These are phyloP conservation scores for Porites australiensis DNA, from an alignment of 64 coral and sea anemone species.

Conservation along the genomic window DNA sequence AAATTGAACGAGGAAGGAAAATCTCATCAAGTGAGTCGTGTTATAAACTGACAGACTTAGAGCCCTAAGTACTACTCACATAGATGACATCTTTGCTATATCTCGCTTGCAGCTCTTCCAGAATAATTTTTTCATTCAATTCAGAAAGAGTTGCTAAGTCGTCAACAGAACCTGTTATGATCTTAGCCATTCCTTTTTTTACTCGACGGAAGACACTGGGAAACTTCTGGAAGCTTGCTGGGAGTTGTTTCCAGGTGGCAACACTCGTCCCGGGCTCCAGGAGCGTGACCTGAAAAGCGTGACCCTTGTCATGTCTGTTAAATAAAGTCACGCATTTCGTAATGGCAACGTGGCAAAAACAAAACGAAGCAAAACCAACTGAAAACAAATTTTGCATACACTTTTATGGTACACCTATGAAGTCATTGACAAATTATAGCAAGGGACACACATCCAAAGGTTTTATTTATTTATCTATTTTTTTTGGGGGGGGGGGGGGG, in stretches of 20 bases:
- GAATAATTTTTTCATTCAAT: slow-evolving; percentile 73
- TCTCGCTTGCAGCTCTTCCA: slow-evolving; percentile 75
- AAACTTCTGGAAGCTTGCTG: not conserved
- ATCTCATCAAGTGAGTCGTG: too few relatives aligned
- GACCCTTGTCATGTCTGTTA: not conserved
- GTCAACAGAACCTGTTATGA: slow-evolving; percentile 17
- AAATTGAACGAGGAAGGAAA: not conserved
- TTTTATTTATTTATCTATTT: too few relatives aligned
- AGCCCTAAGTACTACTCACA: slow-evolving; percentile 44
- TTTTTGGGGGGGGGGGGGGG: too few relatives aligned
- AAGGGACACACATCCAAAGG: too few relatives aligned
- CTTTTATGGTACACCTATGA: too few relatives aligned
- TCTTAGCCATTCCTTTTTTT: not conserved
- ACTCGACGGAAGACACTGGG: not conserved
- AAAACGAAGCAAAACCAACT: too few relatives aligned
- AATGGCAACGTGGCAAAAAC: too few relatives aligned
- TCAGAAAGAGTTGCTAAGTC: slow-evolving; percentile 83
- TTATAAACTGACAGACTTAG: not conserved
- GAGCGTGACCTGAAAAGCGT: not conserved
- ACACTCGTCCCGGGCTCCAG: not conserved
- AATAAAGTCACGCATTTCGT: not conserved
- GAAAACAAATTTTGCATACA: too few relatives aligned
- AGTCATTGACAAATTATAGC: too few relatives aligned
- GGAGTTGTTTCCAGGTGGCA: too few relatives aligned
- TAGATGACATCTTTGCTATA: slow-evolving; percentile 82